phyloP scores from a whole-genome alignment of 2,888 invertebrate species.

The Nephrotoma guestfalica region DNA sequence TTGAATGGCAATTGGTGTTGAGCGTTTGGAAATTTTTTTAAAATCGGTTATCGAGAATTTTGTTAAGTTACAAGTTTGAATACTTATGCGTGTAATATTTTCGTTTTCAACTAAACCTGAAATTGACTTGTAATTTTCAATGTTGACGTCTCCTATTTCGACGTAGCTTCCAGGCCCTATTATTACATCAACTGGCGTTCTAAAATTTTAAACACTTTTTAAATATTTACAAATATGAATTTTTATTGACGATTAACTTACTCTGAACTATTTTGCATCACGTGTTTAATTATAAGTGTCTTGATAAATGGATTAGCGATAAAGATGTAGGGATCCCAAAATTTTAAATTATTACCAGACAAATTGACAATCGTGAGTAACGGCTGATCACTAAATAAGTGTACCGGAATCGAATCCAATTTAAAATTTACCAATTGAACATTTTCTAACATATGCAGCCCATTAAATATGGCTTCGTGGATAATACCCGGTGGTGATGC shows the following conservation, averaged over 20 bases:
- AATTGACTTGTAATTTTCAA: neutral
- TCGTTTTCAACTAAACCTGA: neutral
- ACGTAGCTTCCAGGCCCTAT: neutral
- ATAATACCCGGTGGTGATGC: too few species aligned
- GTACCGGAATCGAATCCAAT: neutral
- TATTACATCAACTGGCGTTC: neutral
- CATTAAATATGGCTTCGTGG: too few species aligned
- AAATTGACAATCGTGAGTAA: neutral
- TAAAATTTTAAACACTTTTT: neutral
- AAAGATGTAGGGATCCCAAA: neutral
- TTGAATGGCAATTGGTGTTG: neutral
- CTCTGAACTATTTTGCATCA: neutral
- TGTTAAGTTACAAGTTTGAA: neutral
- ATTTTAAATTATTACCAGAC: neutral
- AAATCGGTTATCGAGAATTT: neutral
- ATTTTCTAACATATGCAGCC: neutral
- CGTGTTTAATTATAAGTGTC: neutral
- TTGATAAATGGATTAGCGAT: neutral
- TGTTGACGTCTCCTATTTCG: neutral
- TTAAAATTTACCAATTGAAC: neutral
- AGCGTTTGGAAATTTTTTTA: neutral
- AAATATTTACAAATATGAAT: neutral
- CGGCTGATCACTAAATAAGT: neutral
- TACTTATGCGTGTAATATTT: neutral
- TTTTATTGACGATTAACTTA: neutral